Conservation (phyloP, 2,113 vertebrate species). For the Zapus hudsonius region DNA sequence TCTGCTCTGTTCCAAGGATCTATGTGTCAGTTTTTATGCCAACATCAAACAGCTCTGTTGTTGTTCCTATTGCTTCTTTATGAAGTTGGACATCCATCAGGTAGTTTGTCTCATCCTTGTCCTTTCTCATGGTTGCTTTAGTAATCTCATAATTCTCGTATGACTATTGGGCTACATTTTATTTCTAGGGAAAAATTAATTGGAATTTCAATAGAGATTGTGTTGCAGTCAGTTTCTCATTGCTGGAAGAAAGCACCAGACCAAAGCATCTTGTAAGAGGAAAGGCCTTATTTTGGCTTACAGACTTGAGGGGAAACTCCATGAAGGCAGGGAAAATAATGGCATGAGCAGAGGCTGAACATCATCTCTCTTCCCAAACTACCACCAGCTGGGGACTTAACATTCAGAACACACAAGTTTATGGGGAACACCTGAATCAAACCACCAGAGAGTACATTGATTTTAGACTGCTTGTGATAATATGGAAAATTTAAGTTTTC, state of each 20-base stretch:
- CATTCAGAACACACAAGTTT: too few species aligned
- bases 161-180: neutral
- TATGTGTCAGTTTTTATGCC: neutral
- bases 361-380: too few species aligned
- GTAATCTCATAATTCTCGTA: neutral
- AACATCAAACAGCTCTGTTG: neutral
- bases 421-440: too few species aligned
- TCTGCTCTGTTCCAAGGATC: neutral
- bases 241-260: too few species aligned
- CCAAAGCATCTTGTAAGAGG: too few species aligned
- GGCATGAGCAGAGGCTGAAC: too few species aligned
- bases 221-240: too few species aligned
- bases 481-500: neutral
- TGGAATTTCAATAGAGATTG: neutral
- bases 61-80: neutral
- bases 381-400: too few species aligned
- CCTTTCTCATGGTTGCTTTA: neutral
- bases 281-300: too few species aligned
- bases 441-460: too few species aligned
- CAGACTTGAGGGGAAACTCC: too few species aligned
- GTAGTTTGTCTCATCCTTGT: neutral
- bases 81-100: neutral
- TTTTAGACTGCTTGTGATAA: neutral
- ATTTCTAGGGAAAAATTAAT: neutral
- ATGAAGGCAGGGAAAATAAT: too few species aligned